Evolutionary conservation across 2,113 vertebrate genomes (phyloP).

Genomic region (Sigmodon hispidus): DNA sequence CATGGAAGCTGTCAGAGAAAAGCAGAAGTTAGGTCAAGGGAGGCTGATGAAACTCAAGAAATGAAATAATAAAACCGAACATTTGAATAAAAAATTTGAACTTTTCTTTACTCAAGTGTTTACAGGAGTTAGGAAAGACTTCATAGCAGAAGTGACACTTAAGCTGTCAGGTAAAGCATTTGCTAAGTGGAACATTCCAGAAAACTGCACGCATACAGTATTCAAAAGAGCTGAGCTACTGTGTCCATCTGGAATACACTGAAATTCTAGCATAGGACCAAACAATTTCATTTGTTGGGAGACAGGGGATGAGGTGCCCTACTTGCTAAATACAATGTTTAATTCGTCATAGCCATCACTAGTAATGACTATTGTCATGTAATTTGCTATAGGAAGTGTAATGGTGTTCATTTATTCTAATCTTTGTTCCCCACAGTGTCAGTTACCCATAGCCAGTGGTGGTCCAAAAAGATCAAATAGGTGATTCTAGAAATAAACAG

Average conservation of each 20-base stretch:
- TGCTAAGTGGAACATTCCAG: constrained; percentile 33
- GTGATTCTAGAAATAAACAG: neutral
- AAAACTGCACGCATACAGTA: neutral
- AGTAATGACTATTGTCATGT: neutral
- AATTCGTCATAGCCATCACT: neutral
- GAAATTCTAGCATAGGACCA: neutral
- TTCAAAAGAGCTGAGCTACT: neutral
- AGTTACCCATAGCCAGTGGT: neutral
- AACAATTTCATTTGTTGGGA: constrained; percentile 41
- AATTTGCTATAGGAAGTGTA: neutral
- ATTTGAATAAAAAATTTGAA: constrained; percentile 48
- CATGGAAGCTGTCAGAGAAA: constrained; percentile 34
- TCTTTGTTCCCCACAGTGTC: neutral
- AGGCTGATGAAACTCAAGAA: constrained; percentile 31
- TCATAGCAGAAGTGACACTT: constrained; percentile 61
- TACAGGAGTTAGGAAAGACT: constrained; percentile 48
- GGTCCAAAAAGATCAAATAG: neutral
- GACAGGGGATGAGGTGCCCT: neutral
- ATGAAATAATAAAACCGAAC: neutral
- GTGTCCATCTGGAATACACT: neutral
- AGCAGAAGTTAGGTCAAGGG: constrained; percentile 47
- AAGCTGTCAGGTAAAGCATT: constrained; percentile 46
- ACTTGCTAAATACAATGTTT: neutral
- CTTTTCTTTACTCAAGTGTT: constrained; percentile 36
- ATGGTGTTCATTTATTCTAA: neutral